Conservation (phyloP, 1,140 invertebrate genomes). For the Ylistrum balloti region DNA sequence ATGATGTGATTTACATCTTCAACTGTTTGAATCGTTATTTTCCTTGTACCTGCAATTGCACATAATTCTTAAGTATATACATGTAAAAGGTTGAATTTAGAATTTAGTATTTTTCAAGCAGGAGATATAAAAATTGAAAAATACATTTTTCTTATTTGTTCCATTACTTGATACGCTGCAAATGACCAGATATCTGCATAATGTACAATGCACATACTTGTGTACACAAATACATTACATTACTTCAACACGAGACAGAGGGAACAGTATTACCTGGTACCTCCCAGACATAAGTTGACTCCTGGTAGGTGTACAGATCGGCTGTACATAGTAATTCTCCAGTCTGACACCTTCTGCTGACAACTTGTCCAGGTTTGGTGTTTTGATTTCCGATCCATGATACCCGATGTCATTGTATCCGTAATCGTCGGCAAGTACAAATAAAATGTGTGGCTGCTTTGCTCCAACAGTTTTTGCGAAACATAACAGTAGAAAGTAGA, state of each 20-base stretch:
- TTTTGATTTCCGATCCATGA: conserved; percentile 81
- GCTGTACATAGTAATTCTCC: conserved; percentile 71
- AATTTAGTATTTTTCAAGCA: too few relatives aligned
- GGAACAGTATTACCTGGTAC: conserved; percentile 62
- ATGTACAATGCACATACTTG: too few relatives aligned
- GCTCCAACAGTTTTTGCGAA: neutral
- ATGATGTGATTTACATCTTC: too few relatives aligned
- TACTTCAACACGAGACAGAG: neutral
- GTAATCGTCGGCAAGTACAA: conserved; percentile 72
- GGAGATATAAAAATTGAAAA: too few relatives aligned
- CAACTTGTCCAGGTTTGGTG: conserved; percentile 71
- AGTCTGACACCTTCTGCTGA: conserved; percentile 68
- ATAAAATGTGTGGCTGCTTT: conserved; percentile 68
- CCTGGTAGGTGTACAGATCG: conserved; percentile 72
- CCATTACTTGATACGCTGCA: too few relatives aligned
- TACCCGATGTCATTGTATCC: conserved; percentile 73
- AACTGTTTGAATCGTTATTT: too few relatives aligned
- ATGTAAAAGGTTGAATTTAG: too few relatives aligned
- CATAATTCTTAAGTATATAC: too few relatives aligned
- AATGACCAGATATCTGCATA: too few relatives aligned
- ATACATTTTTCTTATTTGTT: too few relatives aligned
- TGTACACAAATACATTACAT: too few relatives aligned
- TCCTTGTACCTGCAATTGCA: too few relatives aligned
- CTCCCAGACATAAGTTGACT: conserved; percentile 70
- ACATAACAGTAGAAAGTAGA: neutral